Evolutionary conservation across 2,797 vertebrate species (phyloP), one percentile per base, ranked within the genome.

Genomic region (Threskiornis aethiopicus): DNA sequence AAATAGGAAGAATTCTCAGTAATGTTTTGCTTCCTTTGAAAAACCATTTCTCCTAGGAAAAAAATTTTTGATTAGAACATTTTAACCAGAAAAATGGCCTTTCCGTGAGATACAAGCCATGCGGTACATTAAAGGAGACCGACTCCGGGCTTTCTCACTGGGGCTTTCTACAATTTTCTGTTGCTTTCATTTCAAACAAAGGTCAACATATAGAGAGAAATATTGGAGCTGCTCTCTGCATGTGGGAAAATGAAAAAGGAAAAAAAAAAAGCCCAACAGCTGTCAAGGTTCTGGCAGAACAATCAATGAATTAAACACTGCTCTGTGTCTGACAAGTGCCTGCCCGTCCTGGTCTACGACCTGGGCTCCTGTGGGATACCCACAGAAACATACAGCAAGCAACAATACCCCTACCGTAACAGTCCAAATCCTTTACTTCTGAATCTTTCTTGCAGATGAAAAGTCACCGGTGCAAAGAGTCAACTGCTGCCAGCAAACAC

Each of bases 131-230:
- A 97, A 95, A 91, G 65, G 44, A 82, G 64, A 49, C 44, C 1
- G 2, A 84, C 70, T 93, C 70, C 57, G 61, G 66, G 31, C 49
- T 91, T 93, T 78, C 81, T 89, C 84, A 81, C 67, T 47, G 46
- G 62, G 57, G 75, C 51, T 94, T 93, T 80, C 78, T 62, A 51
- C 44, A 78, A 20, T 95, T 94, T 91, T n/a, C 64, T 92, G 87
- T 69, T 47, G 37, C 92, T 88, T 90, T 89, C 75, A 75, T 84
- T 94, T 94, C 90, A 94, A 95, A 93, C 52, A 95, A 96, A 96
- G 93, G 82, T 96, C 92, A 95, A 41, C 54, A 37, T 9, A 87
- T 4, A 72, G 39, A 85, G 57, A 84, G 90, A 87, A 96, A 62
- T 35, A 78, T 8, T 37, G 41, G 41, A 87, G 65, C 26, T 76